Percentiles rank a stretch among this genome's conserved stretches.
Conservation (phyloP, 92 coral and sea anemone species). For the Epizoanthus fatuus region DNA sequence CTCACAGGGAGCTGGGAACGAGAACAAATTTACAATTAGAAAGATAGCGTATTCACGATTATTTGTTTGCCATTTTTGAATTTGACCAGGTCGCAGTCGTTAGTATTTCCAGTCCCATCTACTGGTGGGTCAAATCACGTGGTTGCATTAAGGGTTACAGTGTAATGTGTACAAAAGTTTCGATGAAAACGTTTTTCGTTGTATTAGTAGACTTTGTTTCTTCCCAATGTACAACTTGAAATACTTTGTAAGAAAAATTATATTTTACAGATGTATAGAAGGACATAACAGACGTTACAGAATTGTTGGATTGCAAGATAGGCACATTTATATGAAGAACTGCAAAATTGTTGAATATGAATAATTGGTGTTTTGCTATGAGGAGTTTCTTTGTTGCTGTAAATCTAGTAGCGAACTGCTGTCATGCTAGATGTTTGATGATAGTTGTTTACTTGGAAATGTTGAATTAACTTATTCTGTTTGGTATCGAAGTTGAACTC, state of each 20-base stretch:
- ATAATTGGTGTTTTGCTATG: background rate
- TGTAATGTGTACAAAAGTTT: no score
- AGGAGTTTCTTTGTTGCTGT: background rate
- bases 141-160: no score
- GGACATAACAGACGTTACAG: background rate
- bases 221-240: no score
- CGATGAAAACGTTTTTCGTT: no score
- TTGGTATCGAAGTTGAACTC: constrained; percentile 26
- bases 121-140: no score
- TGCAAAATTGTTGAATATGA: background rate
- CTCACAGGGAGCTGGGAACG: no score
- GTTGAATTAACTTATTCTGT: background rate
- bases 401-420: background rate
- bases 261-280: constrained; percentile 34
- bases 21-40: no score
- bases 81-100: no score
- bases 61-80: no score
- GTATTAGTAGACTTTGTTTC: no score
- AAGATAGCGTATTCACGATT: no score
- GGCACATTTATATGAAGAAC: background rate
- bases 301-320: constrained; percentile 7
- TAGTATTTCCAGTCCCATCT: no score
- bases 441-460: background rate
- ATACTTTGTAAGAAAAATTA: background rate
- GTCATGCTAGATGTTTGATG: background rate